Evolutionary conservation across 2,113 vertebrate species (phyloP).

Genomic region (Chunga burmeisteri): DNA sequence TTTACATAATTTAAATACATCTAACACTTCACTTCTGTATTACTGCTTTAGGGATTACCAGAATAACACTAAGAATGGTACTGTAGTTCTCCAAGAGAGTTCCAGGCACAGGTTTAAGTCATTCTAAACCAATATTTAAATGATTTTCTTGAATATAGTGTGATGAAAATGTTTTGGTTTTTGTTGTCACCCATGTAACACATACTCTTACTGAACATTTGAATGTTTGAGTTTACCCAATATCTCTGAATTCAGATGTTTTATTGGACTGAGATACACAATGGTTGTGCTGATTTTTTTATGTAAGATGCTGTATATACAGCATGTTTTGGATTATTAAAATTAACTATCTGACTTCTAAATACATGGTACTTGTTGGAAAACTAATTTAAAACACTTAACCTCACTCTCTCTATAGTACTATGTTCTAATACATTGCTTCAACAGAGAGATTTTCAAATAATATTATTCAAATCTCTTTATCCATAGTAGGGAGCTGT

Average conservation of each 20-base stretch:
- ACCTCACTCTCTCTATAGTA: background rate
- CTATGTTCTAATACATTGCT: background rate
- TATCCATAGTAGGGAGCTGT: background rate
- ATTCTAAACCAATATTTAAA: background rate
- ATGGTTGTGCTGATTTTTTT: background rate
- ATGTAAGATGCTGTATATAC: accelerated
- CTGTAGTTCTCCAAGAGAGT: background rate
- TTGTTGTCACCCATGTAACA: background rate
- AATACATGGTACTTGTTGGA: background rate
- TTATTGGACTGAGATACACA: background rate
- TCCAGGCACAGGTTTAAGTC: background rate
- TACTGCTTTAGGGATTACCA: background rate
- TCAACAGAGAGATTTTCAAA: background rate
- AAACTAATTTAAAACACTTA: background rate
- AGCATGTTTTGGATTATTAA: background rate
- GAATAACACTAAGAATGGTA: background rate
- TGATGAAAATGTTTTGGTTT: background rate
- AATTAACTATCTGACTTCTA: background rate
- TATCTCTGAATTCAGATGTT: background rate
- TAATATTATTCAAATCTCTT: background rate
- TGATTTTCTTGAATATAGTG: background rate
- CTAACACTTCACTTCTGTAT: background rate
- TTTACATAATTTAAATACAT: conserved; percentile 18
- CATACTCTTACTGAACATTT: background rate
- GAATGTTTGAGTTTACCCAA: background rate